Percentiles rank a stretch among this genome's conserved stretches.
Evolutionary conservation across 2,888 invertebrate genomes (phyloP).

Genomic region (Chironomus tentans): DNA sequence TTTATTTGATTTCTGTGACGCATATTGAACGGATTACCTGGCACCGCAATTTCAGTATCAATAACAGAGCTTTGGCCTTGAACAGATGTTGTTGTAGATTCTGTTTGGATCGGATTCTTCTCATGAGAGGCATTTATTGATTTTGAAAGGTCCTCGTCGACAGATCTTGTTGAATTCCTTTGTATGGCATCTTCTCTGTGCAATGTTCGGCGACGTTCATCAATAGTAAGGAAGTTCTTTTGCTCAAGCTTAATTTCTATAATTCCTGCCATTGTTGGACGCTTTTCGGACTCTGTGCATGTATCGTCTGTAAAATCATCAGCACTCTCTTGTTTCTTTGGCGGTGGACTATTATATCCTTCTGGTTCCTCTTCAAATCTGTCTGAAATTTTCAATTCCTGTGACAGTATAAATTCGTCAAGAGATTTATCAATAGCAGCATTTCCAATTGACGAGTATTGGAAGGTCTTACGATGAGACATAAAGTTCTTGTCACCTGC

Average conservation of each 20-base stretch:
- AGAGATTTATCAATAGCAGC: slow-evolving; percentile 39
- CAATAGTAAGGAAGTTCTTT: slow-evolving; percentile 22
- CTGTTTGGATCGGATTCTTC: slow-evolving; percentile 19
- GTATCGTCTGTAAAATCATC: slow-evolving; percentile 11
- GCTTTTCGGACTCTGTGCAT: slow-evolving; percentile 14
- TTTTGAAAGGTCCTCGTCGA: slow-evolving; percentile 33
- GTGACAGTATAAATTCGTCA: slow-evolving; percentile 35
- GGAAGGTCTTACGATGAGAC: slow-evolving; percentile 35
- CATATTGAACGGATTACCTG: neutral
- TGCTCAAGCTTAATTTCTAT: slow-evolving; percentile 30
- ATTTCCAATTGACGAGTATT: slow-evolving; percentile 38
- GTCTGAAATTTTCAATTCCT: slow-evolving; percentile 22
- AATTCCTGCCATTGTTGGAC: slow-evolving; percentile 22
- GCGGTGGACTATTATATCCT: neutral
- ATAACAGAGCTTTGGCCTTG: neutral
- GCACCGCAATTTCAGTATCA: neutral
- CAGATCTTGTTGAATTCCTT: slow-evolving; percentile 37
- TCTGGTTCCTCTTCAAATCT: slow-evolving; percentile 17
- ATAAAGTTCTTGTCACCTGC: slow-evolving; percentile 36
- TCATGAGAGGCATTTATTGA: slow-evolving; percentile 28
- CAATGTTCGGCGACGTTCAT: slow-evolving; percentile 34
- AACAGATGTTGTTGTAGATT: neutral
- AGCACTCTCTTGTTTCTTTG: slow-evolving; percentile 1
- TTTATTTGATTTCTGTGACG: neutral
- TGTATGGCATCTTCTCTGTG: slow-evolving; percentile 40